Conservation (phyloP, 1,140 invertebrate genomes). For the Orchesella cincta region DNA sequence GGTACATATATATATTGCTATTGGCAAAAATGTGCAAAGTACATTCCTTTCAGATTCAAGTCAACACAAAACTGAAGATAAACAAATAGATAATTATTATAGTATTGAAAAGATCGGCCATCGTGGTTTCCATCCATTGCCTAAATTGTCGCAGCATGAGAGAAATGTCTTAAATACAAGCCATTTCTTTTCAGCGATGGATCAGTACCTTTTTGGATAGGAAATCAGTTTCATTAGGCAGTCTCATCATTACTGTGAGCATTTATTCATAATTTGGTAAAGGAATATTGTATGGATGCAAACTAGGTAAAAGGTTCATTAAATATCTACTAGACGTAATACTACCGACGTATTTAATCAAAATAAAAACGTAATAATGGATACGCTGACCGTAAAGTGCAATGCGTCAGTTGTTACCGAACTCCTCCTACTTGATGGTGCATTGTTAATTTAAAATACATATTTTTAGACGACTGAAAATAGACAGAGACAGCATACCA, state of each 20-base stretch:
- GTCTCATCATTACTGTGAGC: too few relatives aligned
- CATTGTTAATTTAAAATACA: background rate
- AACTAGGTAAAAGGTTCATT: too few relatives aligned
- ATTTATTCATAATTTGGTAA: too few relatives aligned
- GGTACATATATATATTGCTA: background rate
- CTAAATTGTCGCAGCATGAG: background rate
- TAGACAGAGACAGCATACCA: background rate
- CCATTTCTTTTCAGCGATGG: constrained; percentile 4
- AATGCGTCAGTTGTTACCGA: constrained; percentile 14
- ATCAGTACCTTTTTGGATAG: constrained; percentile 26
- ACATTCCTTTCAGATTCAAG: background rate
- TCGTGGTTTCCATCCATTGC: constrained; percentile 23
- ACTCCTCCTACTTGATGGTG: constrained; percentile 9
- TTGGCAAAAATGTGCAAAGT: background rate
- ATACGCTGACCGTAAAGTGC: background rate
- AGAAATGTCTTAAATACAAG: background rate
- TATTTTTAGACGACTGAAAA: constrained; percentile 23
- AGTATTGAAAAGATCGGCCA: background rate
- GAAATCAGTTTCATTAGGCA: background rate
- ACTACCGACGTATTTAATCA: too few relatives aligned
- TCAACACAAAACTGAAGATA: background rate
- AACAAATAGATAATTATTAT: background rate
- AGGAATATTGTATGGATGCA: too few relatives aligned
- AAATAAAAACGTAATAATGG: background rate
- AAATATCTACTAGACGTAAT: too few relatives aligned